Evolutionary conservation across 2,888 invertebrate genomes (phyloP).

Genomic region (Pycnomerus fuliginosus): DNA sequence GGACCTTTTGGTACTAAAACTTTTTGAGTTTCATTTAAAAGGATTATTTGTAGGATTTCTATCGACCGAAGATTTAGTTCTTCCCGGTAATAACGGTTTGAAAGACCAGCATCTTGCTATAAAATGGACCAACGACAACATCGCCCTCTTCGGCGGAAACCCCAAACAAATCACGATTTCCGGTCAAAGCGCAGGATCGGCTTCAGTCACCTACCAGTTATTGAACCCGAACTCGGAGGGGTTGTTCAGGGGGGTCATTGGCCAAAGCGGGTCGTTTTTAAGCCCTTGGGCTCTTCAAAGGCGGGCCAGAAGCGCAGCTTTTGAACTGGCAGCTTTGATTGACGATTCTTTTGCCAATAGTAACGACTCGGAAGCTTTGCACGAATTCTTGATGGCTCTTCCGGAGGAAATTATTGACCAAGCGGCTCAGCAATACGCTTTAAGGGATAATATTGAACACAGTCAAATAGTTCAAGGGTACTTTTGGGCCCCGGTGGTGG

Average conservation of each 20-base stretch:
- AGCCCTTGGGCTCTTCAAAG: conserved; percentile 22
- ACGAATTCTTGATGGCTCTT: conserved; percentile 14
- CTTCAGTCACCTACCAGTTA: conserved; percentile 35
- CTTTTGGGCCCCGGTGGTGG: too few relatives aligned
- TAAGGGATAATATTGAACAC: too few relatives aligned
- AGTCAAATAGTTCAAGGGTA: too few relatives aligned
- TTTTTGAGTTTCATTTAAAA: too few relatives aligned
- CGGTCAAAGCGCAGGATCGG: conserved; percentile 72
- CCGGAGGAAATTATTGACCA: conserved; percentile 15
- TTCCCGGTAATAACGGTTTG: conserved; percentile 70
- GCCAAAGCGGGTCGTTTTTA: conserved; percentile 26
- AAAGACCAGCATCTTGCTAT: conserved; percentile 72
- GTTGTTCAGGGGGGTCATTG: conserved; percentile 26
- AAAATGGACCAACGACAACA: conserved; percentile 68
- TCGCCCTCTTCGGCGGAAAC: conserved; percentile 69
- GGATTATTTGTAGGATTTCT: too few relatives aligned
- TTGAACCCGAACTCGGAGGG: conserved; percentile 16
- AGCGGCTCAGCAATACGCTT: too few relatives aligned
- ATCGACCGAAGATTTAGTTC: conserved; percentile 66
- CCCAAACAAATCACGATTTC: conserved; percentile 64
- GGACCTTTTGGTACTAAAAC: conserved; percentile 38
- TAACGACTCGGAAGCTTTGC: conserved; percentile 16
- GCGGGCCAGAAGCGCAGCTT: conserved; percentile 14
- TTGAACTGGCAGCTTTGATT: conserved; percentile 17
- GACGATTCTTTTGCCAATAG: conserved; percentile 12